Percentiles rank a stretch among this genome's conserved stretches.
These are phyloP conservation scores for Coenonympha glycerion DNA, from an alignment of 2,888 invertebrate species.

Conservation along the genomic window DNA sequence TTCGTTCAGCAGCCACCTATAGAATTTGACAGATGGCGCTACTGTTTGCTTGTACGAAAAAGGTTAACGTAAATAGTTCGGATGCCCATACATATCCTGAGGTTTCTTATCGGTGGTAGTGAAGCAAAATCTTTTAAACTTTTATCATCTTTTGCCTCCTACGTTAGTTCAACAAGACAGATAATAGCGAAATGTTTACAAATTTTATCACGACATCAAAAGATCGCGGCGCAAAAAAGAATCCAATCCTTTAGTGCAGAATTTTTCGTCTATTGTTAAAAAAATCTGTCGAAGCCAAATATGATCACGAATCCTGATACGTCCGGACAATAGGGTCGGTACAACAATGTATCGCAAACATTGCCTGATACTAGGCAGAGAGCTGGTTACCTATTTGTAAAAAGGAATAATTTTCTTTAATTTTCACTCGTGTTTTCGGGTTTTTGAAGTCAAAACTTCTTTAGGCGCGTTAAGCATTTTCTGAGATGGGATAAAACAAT, in stretches of 20 bases:
- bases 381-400: neutral
- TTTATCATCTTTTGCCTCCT: neutral
- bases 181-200: conserved; percentile 5
- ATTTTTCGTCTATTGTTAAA: conserved; percentile 44
- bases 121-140: neutral
- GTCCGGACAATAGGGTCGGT: conserved; percentile 38
- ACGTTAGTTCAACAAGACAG: neutral
- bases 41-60: too few species aligned
- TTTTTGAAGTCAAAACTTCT: neutral
- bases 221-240: conserved; percentile 24
- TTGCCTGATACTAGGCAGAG: conserved; percentile 22
- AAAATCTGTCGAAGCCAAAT: conserved; percentile 51
- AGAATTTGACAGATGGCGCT: too few species aligned
- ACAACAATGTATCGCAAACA: conserved; percentile 41
- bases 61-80: too few species aligned
- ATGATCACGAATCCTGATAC: conserved; percentile 42
- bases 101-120: too few species aligned
- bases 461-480: too few species aligned
- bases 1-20: too few species aligned
- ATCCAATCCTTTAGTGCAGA: conserved; percentile 31
- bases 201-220: conserved; percentile 9
- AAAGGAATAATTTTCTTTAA: too few species aligned
- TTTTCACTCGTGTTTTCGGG: neutral
- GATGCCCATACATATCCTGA: too few species aligned
- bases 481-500: too few species aligned